A percentile compares a stretch with the other conserved stretches of the same genome.
Conservation (phyloP, 2,888 invertebrate species). For the Reticulitermes lucifugus region DNA sequence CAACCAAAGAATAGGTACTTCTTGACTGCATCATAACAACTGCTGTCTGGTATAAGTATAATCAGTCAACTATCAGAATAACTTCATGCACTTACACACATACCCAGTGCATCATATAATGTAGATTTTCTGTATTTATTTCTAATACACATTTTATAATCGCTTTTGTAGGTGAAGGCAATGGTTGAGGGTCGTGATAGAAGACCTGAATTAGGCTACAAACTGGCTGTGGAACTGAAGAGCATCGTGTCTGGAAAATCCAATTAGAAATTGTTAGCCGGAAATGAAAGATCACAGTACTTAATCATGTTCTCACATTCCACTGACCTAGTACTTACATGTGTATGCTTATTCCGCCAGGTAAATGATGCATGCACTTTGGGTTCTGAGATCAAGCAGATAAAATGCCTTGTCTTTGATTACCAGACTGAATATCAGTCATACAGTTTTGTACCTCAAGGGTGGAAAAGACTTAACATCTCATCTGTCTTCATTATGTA, state of each 20-base stretch:
- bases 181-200: conserved; percentile 92
- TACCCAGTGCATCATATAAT: background rate
- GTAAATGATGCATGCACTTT: too few relatives aligned
- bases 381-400: too few relatives aligned
- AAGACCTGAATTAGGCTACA: conserved; percentile 88
- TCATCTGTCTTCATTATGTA: too few relatives aligned
- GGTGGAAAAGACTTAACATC: too few relatives aligned
- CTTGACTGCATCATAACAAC: too few relatives aligned
- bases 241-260: conserved; percentile 17
- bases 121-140: background rate
- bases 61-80: too few relatives aligned
- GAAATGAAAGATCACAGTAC: background rate
- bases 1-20: too few relatives aligned
- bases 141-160: background rate
- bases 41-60: too few relatives aligned
- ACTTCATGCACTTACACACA: background rate
- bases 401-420: too few relatives aligned
- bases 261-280: background rate
- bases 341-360: background rate
- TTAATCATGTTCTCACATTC: background rate
- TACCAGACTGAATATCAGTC: too few relatives aligned
- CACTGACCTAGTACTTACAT: background rate
- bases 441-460: too few relatives aligned
- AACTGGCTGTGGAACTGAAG: conserved; percentile 82
- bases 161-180: conserved; percentile 74